Percentiles rank a stretch among this genome's conserved stretches.
These are phyloP conservation scores for Brachyhypopomus gauderio DNA, from an alignment of 2,113 vertebrate species.

Conservation along the genomic window DNA sequence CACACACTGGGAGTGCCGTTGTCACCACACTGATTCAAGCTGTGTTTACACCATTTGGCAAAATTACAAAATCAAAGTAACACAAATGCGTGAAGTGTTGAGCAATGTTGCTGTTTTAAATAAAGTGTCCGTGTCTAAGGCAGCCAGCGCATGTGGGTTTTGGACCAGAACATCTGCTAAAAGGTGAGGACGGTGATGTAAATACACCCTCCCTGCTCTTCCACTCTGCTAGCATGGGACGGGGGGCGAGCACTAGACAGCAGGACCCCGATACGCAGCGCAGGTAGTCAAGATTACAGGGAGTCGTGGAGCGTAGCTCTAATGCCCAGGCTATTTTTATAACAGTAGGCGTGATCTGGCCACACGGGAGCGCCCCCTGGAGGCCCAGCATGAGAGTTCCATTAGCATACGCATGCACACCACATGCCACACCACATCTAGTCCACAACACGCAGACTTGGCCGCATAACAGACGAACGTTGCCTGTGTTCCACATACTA, in stretches of 20 bases:
- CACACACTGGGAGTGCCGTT: not conserved
- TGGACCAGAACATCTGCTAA: too few relatives aligned
- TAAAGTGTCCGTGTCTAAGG: too few relatives aligned
- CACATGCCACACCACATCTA: too few relatives aligned
- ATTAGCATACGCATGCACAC: conserved; percentile 65
- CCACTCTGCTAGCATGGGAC: conserved; percentile 21
- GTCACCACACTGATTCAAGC: not conserved
- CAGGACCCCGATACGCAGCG: conserved; percentile 50
- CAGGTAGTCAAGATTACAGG: conserved; percentile 65
- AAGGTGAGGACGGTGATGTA: too few relatives aligned
- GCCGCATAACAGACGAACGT: too few relatives aligned
- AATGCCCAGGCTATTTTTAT: conserved; percentile 75
- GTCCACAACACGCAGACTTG: too few relatives aligned
- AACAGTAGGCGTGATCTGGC: conserved; percentile 68
- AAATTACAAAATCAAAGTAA: too few relatives aligned
- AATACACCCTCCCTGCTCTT: not conserved
- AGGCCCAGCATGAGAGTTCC: conserved; percentile 55
- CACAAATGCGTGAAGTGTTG: too few relatives aligned
- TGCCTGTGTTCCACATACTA: conserved; percentile 7
- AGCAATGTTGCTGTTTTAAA: too few relatives aligned
- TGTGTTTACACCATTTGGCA: too few relatives aligned
- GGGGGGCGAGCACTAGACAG: conserved; percentile 54
- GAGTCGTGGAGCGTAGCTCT: conserved; percentile 64
- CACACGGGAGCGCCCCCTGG: conserved; percentile 68
- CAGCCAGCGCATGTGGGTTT: too few relatives aligned